These are phyloP conservation scores for Diogma glabrata DNA, from an alignment of 2,888 invertebrate species.

Conservation along the genomic window DNA sequence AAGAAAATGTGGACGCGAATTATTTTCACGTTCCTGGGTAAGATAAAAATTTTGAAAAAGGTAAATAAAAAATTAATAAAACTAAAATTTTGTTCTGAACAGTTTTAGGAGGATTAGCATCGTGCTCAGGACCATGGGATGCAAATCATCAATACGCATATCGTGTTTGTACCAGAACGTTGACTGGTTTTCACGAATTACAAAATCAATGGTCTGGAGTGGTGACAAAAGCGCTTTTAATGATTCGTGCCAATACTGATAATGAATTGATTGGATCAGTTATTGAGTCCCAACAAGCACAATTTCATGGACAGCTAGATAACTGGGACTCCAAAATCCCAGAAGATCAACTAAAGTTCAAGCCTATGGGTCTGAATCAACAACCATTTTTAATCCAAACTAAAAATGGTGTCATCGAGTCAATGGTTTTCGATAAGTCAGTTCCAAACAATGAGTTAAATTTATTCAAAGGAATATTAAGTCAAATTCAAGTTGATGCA, in stretches of 20 bases:
- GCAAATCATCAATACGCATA: constrained; percentile 46
- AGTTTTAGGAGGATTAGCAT: too few species aligned
- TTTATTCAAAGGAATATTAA: constrained; percentile 54
- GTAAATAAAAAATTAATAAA: too few species aligned
- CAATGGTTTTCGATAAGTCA: constrained; percentile 43
- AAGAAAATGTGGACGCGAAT: too few species aligned
- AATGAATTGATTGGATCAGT: constrained; percentile 40
- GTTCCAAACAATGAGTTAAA: constrained; percentile 53
- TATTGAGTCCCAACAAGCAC: constrained; percentile 41
- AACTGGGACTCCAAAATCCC: constrained; percentile 40
- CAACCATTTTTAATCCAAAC: constrained; percentile 49
- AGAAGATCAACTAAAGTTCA: constrained; percentile 40
- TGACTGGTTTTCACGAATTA: constrained; percentile 45
- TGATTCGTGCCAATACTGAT: constrained; percentile 40
- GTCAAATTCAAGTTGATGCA: constrained; percentile 56
- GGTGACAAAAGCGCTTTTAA: constrained; percentile 43
- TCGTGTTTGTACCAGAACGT: constrained; percentile 44
- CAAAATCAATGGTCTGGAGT: constrained; percentile 44
- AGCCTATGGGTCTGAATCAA: constrained; percentile 42
- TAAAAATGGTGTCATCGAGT: constrained; percentile 47
- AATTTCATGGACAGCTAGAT: constrained; percentile 41
- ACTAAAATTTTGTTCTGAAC: too few species aligned
- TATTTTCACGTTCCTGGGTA: too few species aligned
- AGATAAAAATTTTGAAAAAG: too few species aligned
- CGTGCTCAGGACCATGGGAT: too few species aligned